Evolutionary conservation across 2,797 vertebrate species (phyloP).

Genomic region (Falco concolor): DNA sequence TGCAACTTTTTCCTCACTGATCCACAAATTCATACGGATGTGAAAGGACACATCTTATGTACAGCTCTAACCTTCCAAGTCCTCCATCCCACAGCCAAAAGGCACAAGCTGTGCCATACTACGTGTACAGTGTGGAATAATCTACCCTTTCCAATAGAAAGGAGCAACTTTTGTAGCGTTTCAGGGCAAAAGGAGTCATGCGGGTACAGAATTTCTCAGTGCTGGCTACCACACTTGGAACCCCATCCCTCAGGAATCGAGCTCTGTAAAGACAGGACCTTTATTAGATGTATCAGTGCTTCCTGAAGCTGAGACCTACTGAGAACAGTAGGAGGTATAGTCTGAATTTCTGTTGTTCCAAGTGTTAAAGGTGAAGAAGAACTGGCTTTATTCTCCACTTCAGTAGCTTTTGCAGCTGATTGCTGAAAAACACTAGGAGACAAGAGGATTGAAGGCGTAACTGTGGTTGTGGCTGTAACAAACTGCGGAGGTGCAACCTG

Average conservation of each 20-base stretch:
- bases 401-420: conserved; percentile 74
- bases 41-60: not conserved
- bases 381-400: conserved; percentile 70
- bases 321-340: conserved; percentile 74
- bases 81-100: not conserved
- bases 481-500: conserved; percentile 78
- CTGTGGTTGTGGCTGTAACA: conserved; percentile 73
- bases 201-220: not conserved
- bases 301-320: conserved; percentile 90
- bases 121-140: not conserved
- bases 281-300: conserved; percentile 89
- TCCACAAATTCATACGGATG: not conserved
- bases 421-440: conserved; percentile 94
- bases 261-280: conserved; percentile 68
- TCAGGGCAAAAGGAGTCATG: not conserved
- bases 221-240: not conserved
- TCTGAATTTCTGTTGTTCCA: conserved; percentile 71
- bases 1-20: not conserved
- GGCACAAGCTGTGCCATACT: not conserved
- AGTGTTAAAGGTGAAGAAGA: conserved; percentile 75
- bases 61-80: not conserved
- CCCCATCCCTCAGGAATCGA: not conserved
- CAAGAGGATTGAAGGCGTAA: conserved; percentile 81
- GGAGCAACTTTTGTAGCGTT: not conserved
- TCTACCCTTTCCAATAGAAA: not conserved